Conservation (phyloP, 2,113 vertebrate species). For the Mystacornis crossleyi region DNA sequence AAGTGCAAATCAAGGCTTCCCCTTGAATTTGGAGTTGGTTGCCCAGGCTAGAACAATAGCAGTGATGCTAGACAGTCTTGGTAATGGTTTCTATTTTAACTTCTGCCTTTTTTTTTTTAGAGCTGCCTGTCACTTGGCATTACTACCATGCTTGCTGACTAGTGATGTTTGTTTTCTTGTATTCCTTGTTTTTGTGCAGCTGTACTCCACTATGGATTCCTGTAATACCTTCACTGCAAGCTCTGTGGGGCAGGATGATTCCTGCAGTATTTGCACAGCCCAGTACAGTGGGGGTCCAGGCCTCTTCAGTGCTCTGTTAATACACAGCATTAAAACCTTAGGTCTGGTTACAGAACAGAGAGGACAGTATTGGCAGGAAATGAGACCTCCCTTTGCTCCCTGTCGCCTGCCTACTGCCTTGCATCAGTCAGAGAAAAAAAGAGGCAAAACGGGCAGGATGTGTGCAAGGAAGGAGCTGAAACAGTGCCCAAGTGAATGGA, state of each 20-base stretch:
- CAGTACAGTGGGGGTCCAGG: neutral
- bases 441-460: neutral
- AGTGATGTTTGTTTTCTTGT: neutral
- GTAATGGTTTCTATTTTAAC: conserved; percentile 43
- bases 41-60: conserved; percentile 6
- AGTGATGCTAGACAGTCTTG: neutral
- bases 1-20: neutral
- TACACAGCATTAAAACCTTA: neutral
- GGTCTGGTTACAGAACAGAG: neutral
- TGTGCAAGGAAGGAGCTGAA: conserved; percentile 45
- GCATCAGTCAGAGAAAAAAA: neutral
- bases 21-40: conserved; percentile 25
- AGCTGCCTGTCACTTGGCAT: conserved; percentile 28
- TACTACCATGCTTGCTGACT: neutral
- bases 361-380: neutral
- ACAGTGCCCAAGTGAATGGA: conserved; percentile 38
- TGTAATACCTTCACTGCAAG: neutral
- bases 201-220: neutral
- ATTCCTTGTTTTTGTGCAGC: neutral
- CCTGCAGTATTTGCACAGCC: neutral
- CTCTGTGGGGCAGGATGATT: neutral
- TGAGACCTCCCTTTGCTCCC: neutral
- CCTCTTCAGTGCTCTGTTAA: neutral
- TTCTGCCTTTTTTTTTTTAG: conserved; percentile 15
- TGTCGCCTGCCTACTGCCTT: neutral